Base-by-base conservation (phyloP, 2,797 vertebrate species). In the Gallinago nigripennis region DNA sequence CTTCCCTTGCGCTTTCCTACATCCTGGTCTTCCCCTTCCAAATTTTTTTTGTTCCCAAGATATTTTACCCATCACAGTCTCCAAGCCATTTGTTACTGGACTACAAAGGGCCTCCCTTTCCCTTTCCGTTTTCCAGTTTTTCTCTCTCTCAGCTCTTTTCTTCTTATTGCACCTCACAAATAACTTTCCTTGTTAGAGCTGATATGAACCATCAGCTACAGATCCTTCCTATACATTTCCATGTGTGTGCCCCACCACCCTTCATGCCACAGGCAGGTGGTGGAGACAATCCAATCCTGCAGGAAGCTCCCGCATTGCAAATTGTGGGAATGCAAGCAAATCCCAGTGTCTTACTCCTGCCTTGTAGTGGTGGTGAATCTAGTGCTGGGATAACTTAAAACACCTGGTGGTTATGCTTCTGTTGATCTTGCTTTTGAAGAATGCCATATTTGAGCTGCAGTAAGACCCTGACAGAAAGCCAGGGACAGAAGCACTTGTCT, bases 231-330 rank as follows among this genome's bases (percentile, higher is more conserved):
- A 5, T 25, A 43, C 21, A 48, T 16, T 30, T 31, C 25, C 19
- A 8, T n/a, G 11, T 0, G 0, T 63, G 30, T 60, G 46, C 13
- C 13, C 28, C 57, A 68, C 45, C 15, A 24, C 16, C 4, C 37
- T 82, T 8, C 2, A 1, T 79, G 41, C n/a, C 43, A 19, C 19
- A 16, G 31, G 12, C 51, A 39, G 5, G 14, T 48, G 4, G 6
- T 8, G 39, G 8, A 66, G 16, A n/a, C 0, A 3, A 21, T 68
- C 58, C 57, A 50, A 7, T 28, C 41, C 50, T 69, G 33, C 33
- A 69, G 61, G 39, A 37, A 14, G 25, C 16, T 75, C 33, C 73
- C 41, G n/a, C 16, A 5, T 6, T 9, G 18, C 56, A 80, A 73
- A 33, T 15, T 46, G 19, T 0, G 3, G 64, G 28, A 64, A 33